A percentile compares a stretch with the other conserved stretches of the same genome.
Evolutionary conservation across 2,797 vertebrate genomes (phyloP).

Genomic region (Alcedo quadribrachys): DNA sequence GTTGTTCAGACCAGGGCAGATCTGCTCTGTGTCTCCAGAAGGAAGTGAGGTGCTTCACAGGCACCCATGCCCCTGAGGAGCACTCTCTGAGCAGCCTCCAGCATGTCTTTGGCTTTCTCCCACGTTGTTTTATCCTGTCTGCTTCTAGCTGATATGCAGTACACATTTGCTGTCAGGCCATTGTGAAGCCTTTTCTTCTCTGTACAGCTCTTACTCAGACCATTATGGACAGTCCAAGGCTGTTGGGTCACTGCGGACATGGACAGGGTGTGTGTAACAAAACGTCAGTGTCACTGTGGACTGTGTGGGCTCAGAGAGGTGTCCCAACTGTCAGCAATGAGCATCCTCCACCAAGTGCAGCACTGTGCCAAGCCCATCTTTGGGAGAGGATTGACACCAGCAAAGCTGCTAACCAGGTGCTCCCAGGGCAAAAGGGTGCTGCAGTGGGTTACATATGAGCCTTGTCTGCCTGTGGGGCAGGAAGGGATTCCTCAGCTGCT

Average conservation of each 20-base stretch:
- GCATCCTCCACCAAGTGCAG: background rate
- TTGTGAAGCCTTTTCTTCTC: background rate
- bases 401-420: background rate
- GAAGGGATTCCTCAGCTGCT: background rate
- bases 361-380: background rate
- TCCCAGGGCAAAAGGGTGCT: rapidly evolving
- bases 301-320: rapidly evolving
- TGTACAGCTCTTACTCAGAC: background rate
- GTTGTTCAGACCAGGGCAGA: background rate
- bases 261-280: background rate
- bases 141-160: background rate
- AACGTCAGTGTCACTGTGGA: background rate
- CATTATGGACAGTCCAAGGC: rapidly evolving
- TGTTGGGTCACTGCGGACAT: background rate
- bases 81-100: background rate
- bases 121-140: background rate
- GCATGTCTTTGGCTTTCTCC: background rate
- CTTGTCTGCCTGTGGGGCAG: background rate
- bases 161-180: background rate
- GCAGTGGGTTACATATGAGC: background rate
- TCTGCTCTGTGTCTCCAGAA: background rate
- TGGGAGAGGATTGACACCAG: background rate
- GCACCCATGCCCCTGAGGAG: background rate
- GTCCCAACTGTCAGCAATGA: background rate
- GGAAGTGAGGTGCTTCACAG: background rate